A percentile compares a stretch with the other conserved stretches of the same genome.
Conservation (phyloP, 2,113 vertebrate species). For the Eulemur rufifrons region DNA sequence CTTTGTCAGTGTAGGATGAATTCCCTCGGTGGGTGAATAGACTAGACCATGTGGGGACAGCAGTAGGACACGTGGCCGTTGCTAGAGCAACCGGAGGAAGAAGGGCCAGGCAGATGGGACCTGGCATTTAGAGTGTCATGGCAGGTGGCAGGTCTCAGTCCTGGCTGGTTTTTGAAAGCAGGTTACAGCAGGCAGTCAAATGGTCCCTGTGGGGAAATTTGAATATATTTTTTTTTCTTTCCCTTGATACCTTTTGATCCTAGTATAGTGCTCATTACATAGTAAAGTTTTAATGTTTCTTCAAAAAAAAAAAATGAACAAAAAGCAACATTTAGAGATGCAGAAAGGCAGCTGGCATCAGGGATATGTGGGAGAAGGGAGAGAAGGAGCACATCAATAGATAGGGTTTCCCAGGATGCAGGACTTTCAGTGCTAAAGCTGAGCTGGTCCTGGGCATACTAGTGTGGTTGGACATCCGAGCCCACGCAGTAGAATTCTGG, state of each 20-base stretch:
- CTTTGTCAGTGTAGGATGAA: neutral
- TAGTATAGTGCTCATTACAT: neutral
- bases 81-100: conserved; percentile 41
- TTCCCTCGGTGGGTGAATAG: neutral
- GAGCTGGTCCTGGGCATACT: neutral
- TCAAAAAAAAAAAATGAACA: neutral
- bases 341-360: neutral
- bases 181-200: neutral
- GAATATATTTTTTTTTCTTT: neutral
- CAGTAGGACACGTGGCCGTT: conserved; percentile 21
- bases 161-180: conserved; percentile 26
- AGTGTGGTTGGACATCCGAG: neutral
- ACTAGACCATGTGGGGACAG: neutral
- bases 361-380: neutral
- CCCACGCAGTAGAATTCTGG: neutral
- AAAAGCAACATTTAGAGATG: neutral
- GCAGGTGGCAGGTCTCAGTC: conserved; percentile 27
- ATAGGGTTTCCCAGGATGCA: neutral
- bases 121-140: conserved; percentile 22
- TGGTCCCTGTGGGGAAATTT: neutral
- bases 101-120: conserved; percentile 38
- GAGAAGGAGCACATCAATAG: neutral
- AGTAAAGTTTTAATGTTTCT: conserved; percentile 1
- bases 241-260: neutral
- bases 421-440: neutral